These are phyloP conservation scores for Drosophila yakuba DNA, from an alignment of 1,140 invertebrate genomes.

Conservation along the genomic window DNA sequence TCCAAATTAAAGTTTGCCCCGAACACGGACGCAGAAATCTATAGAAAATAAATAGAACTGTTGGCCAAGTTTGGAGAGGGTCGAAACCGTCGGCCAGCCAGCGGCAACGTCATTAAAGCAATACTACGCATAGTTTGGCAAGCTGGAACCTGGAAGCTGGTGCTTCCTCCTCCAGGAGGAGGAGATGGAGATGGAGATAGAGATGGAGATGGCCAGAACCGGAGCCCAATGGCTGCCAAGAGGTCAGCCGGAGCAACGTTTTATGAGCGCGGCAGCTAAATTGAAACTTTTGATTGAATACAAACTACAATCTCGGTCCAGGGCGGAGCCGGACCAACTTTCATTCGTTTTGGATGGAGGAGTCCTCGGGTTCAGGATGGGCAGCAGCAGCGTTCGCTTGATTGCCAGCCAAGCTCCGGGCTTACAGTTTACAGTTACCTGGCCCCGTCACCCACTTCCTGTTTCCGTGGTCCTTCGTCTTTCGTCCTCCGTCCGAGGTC, in stretches of 20 bases:
- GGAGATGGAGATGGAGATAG: neutral
- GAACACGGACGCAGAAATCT: slow-evolving; percentile 25
- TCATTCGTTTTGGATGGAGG: slow-evolving; percentile 31
- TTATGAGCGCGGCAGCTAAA: slow-evolving; percentile 68
- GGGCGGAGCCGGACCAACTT: slow-evolving; percentile 40
- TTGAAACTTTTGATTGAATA: slow-evolving; percentile 83
- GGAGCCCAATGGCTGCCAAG: slow-evolving; percentile 27
- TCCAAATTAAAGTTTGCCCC: slow-evolving; percentile 65
- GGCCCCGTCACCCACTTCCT: slow-evolving; percentile 3
- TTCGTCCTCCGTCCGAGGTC: neutral
- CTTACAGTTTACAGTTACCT: slow-evolving; percentile 43
- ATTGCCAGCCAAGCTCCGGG: slow-evolving; percentile 40
- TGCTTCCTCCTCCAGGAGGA: neutral
- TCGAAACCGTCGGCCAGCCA: slow-evolving; percentile 31
- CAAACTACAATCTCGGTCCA: slow-evolving; percentile 72
- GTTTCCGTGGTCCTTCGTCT: slow-evolving; percentile 1
- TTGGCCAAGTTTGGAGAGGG: slow-evolving; percentile 18
- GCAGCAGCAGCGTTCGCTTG: slow-evolving; percentile 13
- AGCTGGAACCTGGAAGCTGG: slow-evolving; percentile 39
- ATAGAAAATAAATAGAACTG: slow-evolving; percentile 47
- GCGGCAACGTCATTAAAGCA: slow-evolving; percentile 67
- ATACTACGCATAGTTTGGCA: slow-evolving; percentile 72
- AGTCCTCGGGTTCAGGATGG: slow-evolving; percentile 26
- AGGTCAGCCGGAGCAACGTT: slow-evolving; percentile 45
- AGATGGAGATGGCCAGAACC: slow-evolving; percentile 2